phyloP scores from a whole-genome alignment of 2,797 vertebrate species.

The Poeciliopsis paucimaculata region DNA sequence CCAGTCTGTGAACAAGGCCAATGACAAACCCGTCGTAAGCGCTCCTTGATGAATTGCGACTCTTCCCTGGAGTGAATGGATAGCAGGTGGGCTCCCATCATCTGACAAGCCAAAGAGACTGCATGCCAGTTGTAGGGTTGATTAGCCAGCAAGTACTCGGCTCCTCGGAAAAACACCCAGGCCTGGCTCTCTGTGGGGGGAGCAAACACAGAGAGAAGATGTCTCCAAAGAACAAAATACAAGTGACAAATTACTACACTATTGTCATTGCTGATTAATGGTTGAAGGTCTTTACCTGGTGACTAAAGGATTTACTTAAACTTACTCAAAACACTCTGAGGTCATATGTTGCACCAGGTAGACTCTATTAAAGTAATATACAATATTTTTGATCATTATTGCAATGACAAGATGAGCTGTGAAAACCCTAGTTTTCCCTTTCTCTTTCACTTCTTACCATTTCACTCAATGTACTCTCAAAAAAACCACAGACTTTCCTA shows the following conservation, averaged over 20 bases:
- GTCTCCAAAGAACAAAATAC: not conserved
- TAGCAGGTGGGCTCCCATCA: conserved; percentile 84
- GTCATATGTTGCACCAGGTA: not conserved
- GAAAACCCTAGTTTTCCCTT: not conserved
- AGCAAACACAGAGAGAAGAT: not conserved
- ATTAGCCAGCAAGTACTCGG: conserved; percentile 88
- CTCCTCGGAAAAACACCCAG: conserved; percentile 88
- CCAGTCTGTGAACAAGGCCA: not conserved
- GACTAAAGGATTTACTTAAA: not conserved
- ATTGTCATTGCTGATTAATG: not conserved
- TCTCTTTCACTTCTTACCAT: not conserved
- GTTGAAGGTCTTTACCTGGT: not conserved
- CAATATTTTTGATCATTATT: not conserved
- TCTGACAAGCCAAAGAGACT: conserved; percentile 87
- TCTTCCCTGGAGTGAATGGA: conserved; percentile 89
- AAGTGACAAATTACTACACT: not conserved
- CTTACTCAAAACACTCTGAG: not conserved
- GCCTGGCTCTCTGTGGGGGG: conserved; percentile 78
- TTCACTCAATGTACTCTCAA: not conserved
- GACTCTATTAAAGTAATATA: not conserved
- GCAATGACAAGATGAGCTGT: not conserved
- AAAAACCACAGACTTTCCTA: not conserved
- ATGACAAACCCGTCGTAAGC: conserved; percentile 82
- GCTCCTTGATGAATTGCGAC: conserved; percentile 87
- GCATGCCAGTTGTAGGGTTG: conserved; percentile 80